phyloP scores from a whole-genome alignment of 1,140 invertebrate genomes.

The Sinonovacula constricta region DNA sequence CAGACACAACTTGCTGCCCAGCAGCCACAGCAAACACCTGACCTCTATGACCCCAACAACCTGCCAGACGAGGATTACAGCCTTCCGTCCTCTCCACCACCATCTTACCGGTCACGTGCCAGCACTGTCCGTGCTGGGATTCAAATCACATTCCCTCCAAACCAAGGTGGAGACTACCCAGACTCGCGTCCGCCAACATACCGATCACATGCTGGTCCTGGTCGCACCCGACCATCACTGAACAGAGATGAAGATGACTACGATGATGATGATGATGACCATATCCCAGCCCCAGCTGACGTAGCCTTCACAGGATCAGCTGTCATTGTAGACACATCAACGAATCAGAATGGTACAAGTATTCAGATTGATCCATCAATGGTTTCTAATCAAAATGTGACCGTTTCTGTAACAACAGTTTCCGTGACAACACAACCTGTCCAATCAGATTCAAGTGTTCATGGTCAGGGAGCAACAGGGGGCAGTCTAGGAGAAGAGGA shows the following conservation, averaged over 20 bases:
- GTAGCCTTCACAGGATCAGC: conserved; percentile 57
- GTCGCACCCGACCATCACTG: conserved; percentile 61
- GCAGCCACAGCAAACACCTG: conserved; percentile 34
- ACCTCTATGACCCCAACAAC: conserved; percentile 53
- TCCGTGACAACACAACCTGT: conserved; percentile 35
- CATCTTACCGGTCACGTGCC: conserved; percentile 74
- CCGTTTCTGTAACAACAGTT: conserved; percentile 47
- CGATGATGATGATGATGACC: conserved; percentile 42
- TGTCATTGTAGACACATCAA: conserved; percentile 43
- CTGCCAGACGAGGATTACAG: conserved; percentile 65
- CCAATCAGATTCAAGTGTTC: not conserved
- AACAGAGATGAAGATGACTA: conserved; percentile 58
- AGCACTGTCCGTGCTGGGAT: conserved; percentile 74
- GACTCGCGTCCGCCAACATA: conserved; percentile 76
- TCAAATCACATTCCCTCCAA: conserved; percentile 74
- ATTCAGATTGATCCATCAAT: conserved; percentile 38
- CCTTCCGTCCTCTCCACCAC: conserved; percentile 74
- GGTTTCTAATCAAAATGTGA: conserved; percentile 48
- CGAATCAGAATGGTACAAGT: conserved; percentile 24
- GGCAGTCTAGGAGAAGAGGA: not conserved
- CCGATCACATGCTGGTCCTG: conserved; percentile 64
- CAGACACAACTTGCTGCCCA: conserved; percentile 64
- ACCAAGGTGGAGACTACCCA: conserved; percentile 63
- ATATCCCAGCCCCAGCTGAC: conserved; percentile 50
- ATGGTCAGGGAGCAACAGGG: not conserved